These are phyloP conservation scores for Patiria pectinifera DNA, from an alignment of 53 echinoderm and acorn worm genomes.

Conservation along the genomic window DNA sequence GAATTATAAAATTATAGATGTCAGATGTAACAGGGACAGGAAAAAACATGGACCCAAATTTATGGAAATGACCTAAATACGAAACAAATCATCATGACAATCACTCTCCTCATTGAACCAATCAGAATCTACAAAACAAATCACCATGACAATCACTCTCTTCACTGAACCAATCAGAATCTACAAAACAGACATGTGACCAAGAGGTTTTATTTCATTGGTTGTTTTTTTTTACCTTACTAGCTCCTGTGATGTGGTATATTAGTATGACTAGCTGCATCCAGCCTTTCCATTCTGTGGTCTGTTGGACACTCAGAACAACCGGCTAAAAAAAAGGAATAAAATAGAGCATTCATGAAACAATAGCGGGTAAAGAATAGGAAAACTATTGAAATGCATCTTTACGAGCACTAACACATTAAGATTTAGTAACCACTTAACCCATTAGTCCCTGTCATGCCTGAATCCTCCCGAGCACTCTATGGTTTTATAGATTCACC, in stretches of 20 bases:
- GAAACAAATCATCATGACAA: too few relatives aligned
- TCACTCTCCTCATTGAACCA: too few relatives aligned
- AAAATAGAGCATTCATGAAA: not conserved
- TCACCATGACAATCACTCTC: not conserved
- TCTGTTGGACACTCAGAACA: conserved; percentile 88
- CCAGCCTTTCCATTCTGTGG: conserved; percentile 99
- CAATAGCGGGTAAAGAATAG: not conserved
- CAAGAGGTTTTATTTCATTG: not conserved
- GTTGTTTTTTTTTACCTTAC: conserved; percentile 67
- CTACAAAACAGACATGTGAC: not conserved
- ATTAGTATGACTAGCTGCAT: conserved; percentile 91
- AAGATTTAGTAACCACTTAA: not conserved
- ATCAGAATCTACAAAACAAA: not conserved
- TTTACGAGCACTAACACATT: not conserved
- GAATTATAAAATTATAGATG: too few relatives aligned
- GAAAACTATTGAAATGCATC: not conserved
- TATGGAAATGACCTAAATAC: too few relatives aligned
- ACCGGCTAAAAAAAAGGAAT: conserved; percentile 64
- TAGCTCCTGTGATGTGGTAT: conserved; percentile 91
- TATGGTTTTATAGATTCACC: too few relatives aligned
- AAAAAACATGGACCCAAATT: too few relatives aligned
- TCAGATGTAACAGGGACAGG: too few relatives aligned
- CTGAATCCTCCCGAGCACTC: too few relatives aligned
- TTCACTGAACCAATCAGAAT: not conserved
- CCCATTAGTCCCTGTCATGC: too few relatives aligned